A percentile compares a stretch with the other conserved stretches of the same genome.
Evolutionary conservation across 1,140 invertebrate genomes (phyloP).

Genomic region (Anthonomus grandis): DNA sequence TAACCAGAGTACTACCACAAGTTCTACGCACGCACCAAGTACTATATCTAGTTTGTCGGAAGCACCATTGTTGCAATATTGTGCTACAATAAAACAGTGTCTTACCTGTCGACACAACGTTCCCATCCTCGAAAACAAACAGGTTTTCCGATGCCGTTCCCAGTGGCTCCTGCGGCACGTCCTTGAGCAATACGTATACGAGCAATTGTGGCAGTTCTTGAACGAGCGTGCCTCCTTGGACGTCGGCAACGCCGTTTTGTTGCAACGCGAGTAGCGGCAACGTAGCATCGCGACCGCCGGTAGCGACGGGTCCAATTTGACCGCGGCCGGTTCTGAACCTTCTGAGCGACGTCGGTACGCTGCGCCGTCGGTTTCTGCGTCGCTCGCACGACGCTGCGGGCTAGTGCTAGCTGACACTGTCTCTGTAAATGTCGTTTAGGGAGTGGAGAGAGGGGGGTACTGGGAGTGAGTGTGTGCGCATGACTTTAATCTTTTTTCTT

Average conservation of each 20-base stretch:
- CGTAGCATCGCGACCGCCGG: constrained; percentile 54
- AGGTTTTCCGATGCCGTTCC: constrained; percentile 87
- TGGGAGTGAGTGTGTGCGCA: no score
- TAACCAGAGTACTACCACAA: no score
- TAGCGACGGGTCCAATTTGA: constrained; percentile 15
- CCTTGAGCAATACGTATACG: constrained; percentile 80
- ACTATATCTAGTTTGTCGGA: background rate
- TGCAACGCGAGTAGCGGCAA: constrained; percentile 76
- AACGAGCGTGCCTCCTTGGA: constrained; percentile 62
- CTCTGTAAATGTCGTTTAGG: constrained; percentile 40
- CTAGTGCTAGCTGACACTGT: constrained; percentile 50
- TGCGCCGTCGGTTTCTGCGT: constrained; percentile 36
- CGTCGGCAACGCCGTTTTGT: constrained; percentile 54
- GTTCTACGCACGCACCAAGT: no score
- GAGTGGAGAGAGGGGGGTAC: no score
- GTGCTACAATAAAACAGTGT: no score
- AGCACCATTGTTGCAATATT: background rate
- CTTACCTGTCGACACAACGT: constrained; percentile 73
- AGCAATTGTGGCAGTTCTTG: constrained; percentile 87
- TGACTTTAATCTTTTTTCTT: no score
- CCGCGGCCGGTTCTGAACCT: constrained; percentile 50
- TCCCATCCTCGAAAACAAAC: constrained; percentile 82
- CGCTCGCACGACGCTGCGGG: constrained; percentile 49
- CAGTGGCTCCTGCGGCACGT: constrained; percentile 83
- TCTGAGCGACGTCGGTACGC: constrained; percentile 53